Base-by-base conservation (phyloP, 2,888 invertebrate genomes). In the Nasonovia ribisnigri region DNA sequence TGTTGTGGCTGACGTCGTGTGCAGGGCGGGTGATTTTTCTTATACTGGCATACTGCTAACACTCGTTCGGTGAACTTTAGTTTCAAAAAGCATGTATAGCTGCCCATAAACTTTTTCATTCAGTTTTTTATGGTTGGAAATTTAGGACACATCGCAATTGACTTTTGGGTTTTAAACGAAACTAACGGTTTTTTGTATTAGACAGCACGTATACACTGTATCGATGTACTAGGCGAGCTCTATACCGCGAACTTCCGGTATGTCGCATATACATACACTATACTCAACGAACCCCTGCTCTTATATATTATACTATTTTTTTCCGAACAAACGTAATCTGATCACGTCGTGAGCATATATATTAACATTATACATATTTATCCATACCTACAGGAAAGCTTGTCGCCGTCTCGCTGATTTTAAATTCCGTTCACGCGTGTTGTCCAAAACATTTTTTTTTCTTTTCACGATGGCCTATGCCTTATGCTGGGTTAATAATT, bases 371-470 rank as follows among this genome's bases (percentile, higher is more conserved):
- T 88, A 89, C 77, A 77, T 77, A 77, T 77, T 36, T 77, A 67
- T 67, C 67, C 20, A 77, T 77, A 77, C 77, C 77, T 42, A 36
- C 20, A 43, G 67, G 67, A 77, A 90, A 60, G 29, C 26, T 24
- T 57, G 57, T n/a, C n/a, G 20, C n/a, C 51, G 11, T 60, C 36
- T 43, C 42, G 24, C 26, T 6, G 48, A 60, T 93, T 93, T 87
- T 51, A 86, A 93, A 93, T 93, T 90, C 93, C 6, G 84, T 51
- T n/a, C n/a, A n/a, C 36, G 43, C 51, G 93, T 67, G n/a, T 90
- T 16, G 51, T 36, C 77, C 8, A 87, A 51, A 90, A 93, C 29
- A 51, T 93, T 86, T 86, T 51, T 93, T 93, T 54, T 36, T 16
- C 60, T 86, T 90, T 90, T 67, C 11, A 67, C n/a, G 36, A 20